A percentile compares a stretch with the other conserved stretches of the same genome.
These are phyloP conservation scores for Eilema sororculum DNA, from an alignment of 2,888 invertebrate species.

Conservation along the genomic window DNA sequence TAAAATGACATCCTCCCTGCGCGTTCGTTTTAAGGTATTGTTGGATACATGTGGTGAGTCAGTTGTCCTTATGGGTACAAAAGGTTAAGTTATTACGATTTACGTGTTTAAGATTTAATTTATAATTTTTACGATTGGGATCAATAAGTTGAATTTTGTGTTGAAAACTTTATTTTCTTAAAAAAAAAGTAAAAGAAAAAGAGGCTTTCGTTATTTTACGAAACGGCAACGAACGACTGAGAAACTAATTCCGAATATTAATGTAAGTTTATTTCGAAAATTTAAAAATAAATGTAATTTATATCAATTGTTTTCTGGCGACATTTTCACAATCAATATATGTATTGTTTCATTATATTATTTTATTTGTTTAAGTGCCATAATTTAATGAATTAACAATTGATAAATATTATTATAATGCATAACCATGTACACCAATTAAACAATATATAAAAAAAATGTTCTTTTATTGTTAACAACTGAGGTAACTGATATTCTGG, in stretches of 20 bases:
- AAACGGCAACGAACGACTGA: constrained; percentile 86
- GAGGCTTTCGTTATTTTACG: constrained; percentile 76
- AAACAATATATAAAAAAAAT: constrained; percentile 76
- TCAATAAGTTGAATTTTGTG: constrained; percentile 81
- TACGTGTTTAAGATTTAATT: constrained; percentile 74
- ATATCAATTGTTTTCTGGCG: constrained; percentile 62
- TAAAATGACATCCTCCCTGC: constrained; percentile 83
- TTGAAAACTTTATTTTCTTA: constrained; percentile 81
- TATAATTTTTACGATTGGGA: constrained; percentile 83
- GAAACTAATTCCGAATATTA: constrained; percentile 77
- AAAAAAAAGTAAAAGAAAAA: constrained; percentile 70
- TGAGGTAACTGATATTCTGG: constrained; percentile 50
- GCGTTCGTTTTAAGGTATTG: constrained; percentile 77
- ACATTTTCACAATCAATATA: constrained; percentile 75
- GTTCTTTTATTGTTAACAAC: neutral
- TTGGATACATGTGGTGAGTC: constrained; percentile 71
- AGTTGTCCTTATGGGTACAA: constrained; percentile 85
- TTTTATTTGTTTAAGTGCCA: constrained; percentile 85
- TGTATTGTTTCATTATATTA: constrained; percentile 72
- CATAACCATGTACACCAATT: constrained; percentile 87
- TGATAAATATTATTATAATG: constrained; percentile 84
- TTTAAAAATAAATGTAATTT: constrained; percentile 47
- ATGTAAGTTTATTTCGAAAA: constrained; percentile 70
- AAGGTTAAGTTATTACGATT: constrained; percentile 79
- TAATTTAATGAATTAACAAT: constrained; percentile 87